Percentiles rank a stretch among this genome's conserved stretches.
Evolutionary conservation across 2,113 vertebrate genomes (phyloP).

Genomic region (Clarias gariepinus): DNA sequence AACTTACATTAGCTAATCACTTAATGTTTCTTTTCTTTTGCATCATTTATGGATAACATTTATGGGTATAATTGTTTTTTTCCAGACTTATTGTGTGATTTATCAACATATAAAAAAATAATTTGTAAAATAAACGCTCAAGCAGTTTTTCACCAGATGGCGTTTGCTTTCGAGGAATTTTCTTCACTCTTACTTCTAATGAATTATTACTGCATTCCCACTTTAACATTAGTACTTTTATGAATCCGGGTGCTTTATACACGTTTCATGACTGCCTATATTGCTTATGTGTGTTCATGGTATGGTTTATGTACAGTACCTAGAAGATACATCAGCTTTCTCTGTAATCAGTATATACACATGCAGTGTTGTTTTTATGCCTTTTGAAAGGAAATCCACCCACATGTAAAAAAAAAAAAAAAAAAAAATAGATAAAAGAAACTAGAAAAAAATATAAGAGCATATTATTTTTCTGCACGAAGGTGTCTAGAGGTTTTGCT

Average conservation of each 20-base stretch:
- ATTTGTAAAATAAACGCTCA: not conserved
- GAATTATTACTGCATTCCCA: not conserved
- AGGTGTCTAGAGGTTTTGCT: not conserved
- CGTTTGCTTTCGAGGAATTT: not conserved
- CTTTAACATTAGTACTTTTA: not conserved
- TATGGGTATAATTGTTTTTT: too few species aligned
- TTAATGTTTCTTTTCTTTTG: too few species aligned
- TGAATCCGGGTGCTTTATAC: not conserved
- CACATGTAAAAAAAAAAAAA: not conserved
- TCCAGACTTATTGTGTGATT: too few species aligned
- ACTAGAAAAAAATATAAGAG: not conserved
- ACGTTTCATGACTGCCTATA: not conserved
- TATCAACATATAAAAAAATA: too few species aligned
- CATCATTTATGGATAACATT: too few species aligned
- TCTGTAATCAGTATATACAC: not conserved
- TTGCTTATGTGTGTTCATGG: not conserved
- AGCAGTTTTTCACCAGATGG: not conserved
- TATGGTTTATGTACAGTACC: not conserved
- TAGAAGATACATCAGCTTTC: not conserved
- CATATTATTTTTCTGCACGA: not conserved
- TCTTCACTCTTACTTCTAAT: not conserved
- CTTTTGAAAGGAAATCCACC: constrained; percentile 5
- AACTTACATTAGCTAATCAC: too few species aligned
- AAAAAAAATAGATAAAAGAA: not conserved
- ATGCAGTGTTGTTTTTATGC: not conserved